Percentiles rank a stretch among this genome's conserved stretches.
phyloP scores from a whole-genome alignment of 2,888 invertebrate species.

The Dromius quadrimaculatus region DNA sequence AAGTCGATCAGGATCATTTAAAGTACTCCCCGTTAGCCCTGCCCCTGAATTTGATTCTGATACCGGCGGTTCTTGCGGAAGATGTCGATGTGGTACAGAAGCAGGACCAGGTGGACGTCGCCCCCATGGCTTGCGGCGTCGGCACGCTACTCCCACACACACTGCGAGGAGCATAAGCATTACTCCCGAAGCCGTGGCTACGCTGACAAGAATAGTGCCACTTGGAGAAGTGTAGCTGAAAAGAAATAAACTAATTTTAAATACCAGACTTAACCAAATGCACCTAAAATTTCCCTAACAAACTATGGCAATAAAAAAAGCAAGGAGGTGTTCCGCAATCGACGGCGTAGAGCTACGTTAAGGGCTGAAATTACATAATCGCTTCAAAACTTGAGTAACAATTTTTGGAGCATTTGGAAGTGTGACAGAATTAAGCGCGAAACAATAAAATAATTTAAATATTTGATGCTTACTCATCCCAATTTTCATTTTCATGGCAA shows the following conservation, averaged over 20 bases:
- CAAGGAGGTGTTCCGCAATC: background rate
- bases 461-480: constrained; percentile 42
- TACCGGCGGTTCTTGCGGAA: background rate
- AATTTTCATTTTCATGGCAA: constrained; percentile 55
- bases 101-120: constrained; percentile 57
- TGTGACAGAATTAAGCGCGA: no score
- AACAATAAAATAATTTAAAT: background rate
- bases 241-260: background rate
- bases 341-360: no score
- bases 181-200: constrained; percentile 65
- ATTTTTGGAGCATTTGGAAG: no score
- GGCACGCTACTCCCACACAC: constrained; percentile 63
- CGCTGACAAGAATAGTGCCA: constrained; percentile 62
- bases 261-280: background rate
- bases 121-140: constrained; percentile 60
- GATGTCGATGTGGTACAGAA: constrained; percentile 34
- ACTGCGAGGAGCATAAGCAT: constrained; percentile 63
- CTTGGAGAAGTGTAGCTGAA: constrained; percentile 52
- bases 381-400: no score
- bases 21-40: constrained; percentile 55
- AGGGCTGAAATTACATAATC: no score
- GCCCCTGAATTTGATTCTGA: constrained; percentile 34
- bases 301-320: no score
- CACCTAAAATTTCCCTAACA: background rate
- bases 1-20: constrained; percentile 68